Percentiles rank a stretch among this genome's conserved stretches.
phyloP scores from a whole-genome alignment of 2,797 vertebrate species.

The Silurus aristotelis region DNA sequence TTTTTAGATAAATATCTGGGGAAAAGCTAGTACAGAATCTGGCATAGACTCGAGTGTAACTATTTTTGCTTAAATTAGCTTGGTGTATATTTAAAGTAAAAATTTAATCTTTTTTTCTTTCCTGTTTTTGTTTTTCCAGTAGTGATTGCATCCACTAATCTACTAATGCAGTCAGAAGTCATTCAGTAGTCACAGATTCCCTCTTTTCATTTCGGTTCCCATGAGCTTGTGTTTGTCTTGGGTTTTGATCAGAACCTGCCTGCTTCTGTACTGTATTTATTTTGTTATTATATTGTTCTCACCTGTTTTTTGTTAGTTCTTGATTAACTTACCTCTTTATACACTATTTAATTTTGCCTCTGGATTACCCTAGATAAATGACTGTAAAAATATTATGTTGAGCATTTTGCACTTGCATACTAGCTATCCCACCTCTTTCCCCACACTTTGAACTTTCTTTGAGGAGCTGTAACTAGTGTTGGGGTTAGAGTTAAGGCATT shows the following conservation, averaged over 20 bases:
- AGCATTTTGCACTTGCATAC: not conserved
- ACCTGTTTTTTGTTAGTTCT: constrained; percentile 20
- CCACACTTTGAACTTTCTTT: not conserved
- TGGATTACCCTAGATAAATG: not conserved
- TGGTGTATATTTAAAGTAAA: not conserved
- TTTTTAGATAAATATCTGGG: not conserved
- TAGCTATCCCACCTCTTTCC: not conserved
- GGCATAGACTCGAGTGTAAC: no score
- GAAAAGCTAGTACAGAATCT: not conserved
- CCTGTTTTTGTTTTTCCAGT: not conserved
- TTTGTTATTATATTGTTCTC: not conserved
- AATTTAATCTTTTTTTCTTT: not conserved
- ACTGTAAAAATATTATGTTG: not conserved
- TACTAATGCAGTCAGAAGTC: not conserved
- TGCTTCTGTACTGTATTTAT: not conserved
- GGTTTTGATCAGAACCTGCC: not conserved
- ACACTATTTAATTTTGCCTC: not conserved
- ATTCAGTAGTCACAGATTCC: not conserved
- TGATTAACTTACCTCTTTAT: not conserved
- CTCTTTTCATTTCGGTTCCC: not conserved
- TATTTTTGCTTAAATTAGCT: not conserved
- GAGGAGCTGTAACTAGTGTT: not conserved
- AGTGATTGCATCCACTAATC: not conserved
- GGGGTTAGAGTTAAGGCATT: not conserved
- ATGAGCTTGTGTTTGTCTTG: not conserved